Evolutionary conservation across 2,888 invertebrate species (phyloP).

Genomic region (Chloroclystis v-ata): DNA sequence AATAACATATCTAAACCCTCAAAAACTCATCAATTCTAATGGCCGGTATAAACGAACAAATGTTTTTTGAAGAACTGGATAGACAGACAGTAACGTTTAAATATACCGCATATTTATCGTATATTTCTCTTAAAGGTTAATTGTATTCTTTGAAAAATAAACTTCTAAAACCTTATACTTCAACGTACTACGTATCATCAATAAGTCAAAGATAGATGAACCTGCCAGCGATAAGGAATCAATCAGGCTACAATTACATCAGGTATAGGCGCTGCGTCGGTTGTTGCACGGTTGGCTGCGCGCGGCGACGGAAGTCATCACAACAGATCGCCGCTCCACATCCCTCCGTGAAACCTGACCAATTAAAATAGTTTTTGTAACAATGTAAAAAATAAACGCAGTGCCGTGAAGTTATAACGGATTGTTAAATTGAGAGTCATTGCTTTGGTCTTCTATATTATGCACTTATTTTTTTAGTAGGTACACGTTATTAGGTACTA

Average conservation of each 20-base stretch:
- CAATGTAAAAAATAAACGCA: neutral
- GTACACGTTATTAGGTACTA: neutral
- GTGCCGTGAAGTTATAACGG: constrained; percentile 1
- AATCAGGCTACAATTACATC: constrained; percentile 37
- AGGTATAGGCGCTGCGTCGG: constrained; percentile 41
- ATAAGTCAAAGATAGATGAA: constrained; percentile 7
- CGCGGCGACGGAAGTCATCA: constrained; percentile 60
- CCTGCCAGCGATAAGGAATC: constrained; percentile 26
- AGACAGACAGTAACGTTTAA: too few species aligned
- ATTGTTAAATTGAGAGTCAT: neutral
- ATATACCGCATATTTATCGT: too few species aligned
- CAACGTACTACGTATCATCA: too few species aligned
- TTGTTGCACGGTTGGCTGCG: constrained; percentile 56
- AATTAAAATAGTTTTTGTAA: constrained; percentile 25
- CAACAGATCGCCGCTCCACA: constrained; percentile 44
- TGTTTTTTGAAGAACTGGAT: too few species aligned
- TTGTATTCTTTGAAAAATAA: too few species aligned
- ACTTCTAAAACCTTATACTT: too few species aligned
- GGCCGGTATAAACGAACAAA: too few species aligned
- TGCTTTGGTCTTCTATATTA: neutral
- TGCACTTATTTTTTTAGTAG: neutral
- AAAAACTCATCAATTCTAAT: too few species aligned
- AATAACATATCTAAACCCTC: too few species aligned
- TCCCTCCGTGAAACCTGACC: constrained; percentile 37
- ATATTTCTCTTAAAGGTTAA: too few species aligned